Percentiles rank a stretch among this genome's conserved stretches.
These are phyloP conservation scores for Propithecus deckenii DNA, from an alignment of 2,797 vertebrate genomes.

Conservation along the genomic window DNA sequence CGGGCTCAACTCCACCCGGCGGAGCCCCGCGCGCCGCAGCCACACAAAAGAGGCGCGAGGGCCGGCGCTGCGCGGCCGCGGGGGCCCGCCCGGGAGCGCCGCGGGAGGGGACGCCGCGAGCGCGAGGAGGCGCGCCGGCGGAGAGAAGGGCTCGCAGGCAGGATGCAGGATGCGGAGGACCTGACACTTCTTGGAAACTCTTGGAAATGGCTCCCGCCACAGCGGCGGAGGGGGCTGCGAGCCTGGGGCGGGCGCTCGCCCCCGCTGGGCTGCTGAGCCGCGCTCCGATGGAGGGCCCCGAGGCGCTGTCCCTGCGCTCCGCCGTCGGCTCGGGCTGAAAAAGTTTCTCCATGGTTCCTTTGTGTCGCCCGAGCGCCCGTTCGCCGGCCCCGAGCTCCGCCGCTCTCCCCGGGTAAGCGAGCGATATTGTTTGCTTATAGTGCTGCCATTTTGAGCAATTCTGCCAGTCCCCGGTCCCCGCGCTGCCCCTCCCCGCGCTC, in stretches of 20 bases:
- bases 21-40: slow-evolving; percentile 71
- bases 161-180: slow-evolving; percentile 67
- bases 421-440: background rate
- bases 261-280: slow-evolving; percentile 64
- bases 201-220: slow-evolving; percentile 69
- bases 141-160: background rate
- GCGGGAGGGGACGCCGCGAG: background rate
- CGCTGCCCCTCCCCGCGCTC: background rate
- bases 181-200: slow-evolving; percentile 75
- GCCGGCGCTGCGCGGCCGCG: background rate
- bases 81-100: background rate
- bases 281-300: slow-evolving; percentile 42
- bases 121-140: background rate
- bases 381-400: slow-evolving; percentile 58
- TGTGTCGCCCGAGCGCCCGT: slow-evolving; percentile 68
- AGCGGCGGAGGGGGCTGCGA: slow-evolving; percentile 45
- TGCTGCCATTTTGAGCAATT: slow-evolving; percentile 79
- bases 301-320: slow-evolving; percentile 68
- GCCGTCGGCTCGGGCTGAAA: slow-evolving; percentile 80
- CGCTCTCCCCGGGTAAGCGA: slow-evolving; percentile 81
- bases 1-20: slow-evolving; percentile 75
- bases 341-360: slow-evolving; percentile 85
- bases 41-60: slow-evolving; percentile 66
- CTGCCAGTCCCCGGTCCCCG: background rate
- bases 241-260: slow-evolving; percentile 45